A percentile compares a stretch with the other conserved stretches of the same genome.
phyloP scores from a whole-genome alignment of 2,797 vertebrate species.

The Neopelma chrysocephalum region DNA sequence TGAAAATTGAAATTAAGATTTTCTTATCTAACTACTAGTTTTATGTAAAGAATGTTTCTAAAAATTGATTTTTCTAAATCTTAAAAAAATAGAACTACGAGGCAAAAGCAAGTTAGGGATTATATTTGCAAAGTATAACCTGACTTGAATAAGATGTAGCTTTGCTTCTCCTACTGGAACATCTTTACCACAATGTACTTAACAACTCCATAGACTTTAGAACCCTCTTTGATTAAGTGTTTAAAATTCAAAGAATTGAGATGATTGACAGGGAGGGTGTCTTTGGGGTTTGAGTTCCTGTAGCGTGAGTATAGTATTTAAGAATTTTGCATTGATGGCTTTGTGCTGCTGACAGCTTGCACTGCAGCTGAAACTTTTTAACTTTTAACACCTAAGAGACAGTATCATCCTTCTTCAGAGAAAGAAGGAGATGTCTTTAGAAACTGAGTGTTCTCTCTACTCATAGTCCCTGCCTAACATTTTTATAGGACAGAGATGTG shows the following conservation, averaged over 20 bases:
- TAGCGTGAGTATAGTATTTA: not conserved
- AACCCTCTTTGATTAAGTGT: not conserved
- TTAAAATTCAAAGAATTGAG: not conserved
- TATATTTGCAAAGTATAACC: not conserved
- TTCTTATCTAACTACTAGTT: not conserved
- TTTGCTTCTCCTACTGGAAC: not conserved
- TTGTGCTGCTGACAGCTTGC: not conserved
- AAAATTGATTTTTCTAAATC: not conserved
- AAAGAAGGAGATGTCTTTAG: not conserved
- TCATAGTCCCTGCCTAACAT: not conserved
- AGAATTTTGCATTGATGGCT: not conserved
- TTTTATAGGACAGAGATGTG: not conserved
- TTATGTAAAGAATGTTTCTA: not conserved
- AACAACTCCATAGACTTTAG: not conserved
- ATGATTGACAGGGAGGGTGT: not conserved
- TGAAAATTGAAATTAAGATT: not conserved
- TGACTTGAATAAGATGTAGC: not conserved
- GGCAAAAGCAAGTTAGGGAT: not conserved
- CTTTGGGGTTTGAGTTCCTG: not conserved
- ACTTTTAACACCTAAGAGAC: not conserved
- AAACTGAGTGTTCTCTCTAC: not conserved
- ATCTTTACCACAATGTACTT: not conserved
- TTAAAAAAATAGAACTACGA: not conserved
- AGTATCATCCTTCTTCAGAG: not conserved
- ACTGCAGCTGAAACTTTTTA: not conserved